These are phyloP conservation scores for Cecropterus lyciades DNA, from an alignment of 1,140 invertebrate genomes.

Conservation along the genomic window DNA sequence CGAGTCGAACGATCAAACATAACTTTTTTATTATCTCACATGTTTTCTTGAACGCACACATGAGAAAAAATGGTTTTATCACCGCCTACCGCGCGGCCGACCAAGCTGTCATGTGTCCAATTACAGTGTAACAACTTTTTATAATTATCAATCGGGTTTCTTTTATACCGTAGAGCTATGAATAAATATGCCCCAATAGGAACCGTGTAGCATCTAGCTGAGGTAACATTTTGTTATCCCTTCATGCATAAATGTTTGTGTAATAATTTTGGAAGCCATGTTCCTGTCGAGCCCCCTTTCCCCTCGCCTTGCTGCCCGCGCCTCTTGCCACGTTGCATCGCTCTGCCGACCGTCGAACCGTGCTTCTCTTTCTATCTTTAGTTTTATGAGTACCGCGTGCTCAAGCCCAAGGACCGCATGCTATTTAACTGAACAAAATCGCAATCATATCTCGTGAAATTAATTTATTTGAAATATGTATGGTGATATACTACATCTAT, in stretches of 20 bases:
- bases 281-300: slow-evolving; percentile 52
- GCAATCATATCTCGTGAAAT: neutral
- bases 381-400: slow-evolving; percentile 49
- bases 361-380: slow-evolving; percentile 66
- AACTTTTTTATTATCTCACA: slow-evolving; percentile 80
- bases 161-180: slow-evolving; percentile 43
- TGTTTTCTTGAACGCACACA: slow-evolving; percentile 65
- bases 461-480: neutral
- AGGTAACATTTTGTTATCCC: slow-evolving; percentile 74
- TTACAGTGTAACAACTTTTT: slow-evolving; percentile 38
- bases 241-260: slow-evolving; percentile 82
- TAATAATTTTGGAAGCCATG: slow-evolving; percentile 78
- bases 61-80: slow-evolving; percentile 57
- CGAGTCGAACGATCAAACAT: slow-evolving; percentile 71
- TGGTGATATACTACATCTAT: too few relatives aligned
- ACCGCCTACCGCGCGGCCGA: slow-evolving; percentile 46
- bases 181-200: slow-evolving; percentile 68
- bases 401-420: slow-evolving; percentile 41
- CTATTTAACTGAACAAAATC: slow-evolving; percentile 9
- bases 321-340: slow-evolving; percentile 57
- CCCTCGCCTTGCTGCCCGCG: slow-evolving; percentile 36
- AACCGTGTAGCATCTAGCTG: slow-evolving; percentile 63
- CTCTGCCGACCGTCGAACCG: slow-evolving; percentile 43
- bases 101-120: slow-evolving; percentile 39
- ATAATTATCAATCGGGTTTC: slow-evolving; percentile 32